Evolutionary conservation across 2,113 vertebrate species (phyloP).

Genomic region (Ciconia maguari): DNA sequence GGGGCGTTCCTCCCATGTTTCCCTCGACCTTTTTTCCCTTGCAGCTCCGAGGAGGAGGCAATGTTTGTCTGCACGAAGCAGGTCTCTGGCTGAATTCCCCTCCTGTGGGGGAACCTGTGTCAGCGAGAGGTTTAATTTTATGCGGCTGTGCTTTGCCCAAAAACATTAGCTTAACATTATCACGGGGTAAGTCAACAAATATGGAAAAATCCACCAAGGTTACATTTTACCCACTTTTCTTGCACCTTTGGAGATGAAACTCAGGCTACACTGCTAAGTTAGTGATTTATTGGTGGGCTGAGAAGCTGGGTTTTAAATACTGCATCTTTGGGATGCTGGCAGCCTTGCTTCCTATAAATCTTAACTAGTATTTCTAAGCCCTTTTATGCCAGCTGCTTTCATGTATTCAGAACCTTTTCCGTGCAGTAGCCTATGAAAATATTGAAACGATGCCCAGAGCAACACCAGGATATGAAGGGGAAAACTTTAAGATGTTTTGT

Average conservation of each 20-base stretch:
- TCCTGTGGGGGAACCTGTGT: neutral
- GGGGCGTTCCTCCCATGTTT: rapidly evolving
- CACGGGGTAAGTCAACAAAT: neutral
- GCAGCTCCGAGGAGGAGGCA: neutral
- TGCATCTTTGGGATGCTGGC: conserved; percentile 55
- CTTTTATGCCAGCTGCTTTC: conserved; percentile 69
- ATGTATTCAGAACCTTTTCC: conserved; percentile 69
- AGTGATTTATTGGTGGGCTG: conserved; percentile 48
- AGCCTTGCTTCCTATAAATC: conserved; percentile 44
- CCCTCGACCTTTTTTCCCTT: neutral
- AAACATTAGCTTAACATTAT: neutral
- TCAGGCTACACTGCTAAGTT: neutral
- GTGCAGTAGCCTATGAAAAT: conserved; percentile 76
- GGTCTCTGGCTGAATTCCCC: neutral
- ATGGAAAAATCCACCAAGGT: neutral
- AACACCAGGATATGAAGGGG: conserved; percentile 69
- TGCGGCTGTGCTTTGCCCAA: neutral
- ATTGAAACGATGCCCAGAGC: conserved; percentile 76
- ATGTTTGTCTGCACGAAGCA: neutral
- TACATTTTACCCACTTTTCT: neutral
- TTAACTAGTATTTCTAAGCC: conserved; percentile 55
- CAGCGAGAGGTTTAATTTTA: neutral
- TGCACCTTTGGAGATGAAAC: conserved; percentile 43
- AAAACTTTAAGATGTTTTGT: conserved; percentile 75
- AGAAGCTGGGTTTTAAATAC: conserved; percentile 32